phyloP scores from a whole-genome alignment of 2,888 invertebrate genomes.

The Seira ritae region DNA sequence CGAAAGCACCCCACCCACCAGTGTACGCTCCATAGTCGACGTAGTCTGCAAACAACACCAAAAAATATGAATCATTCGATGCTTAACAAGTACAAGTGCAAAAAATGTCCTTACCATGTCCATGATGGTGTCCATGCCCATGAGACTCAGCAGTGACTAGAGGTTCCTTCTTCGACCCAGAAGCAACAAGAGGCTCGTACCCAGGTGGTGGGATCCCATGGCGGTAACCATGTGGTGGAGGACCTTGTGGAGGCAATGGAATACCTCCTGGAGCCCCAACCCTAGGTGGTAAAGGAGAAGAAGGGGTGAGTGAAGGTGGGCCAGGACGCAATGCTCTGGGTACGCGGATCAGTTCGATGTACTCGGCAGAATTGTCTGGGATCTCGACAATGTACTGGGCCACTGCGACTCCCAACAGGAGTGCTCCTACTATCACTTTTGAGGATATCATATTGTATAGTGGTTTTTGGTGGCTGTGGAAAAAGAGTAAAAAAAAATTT shows the following conservation, averaged over 20 bases:
- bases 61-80: no score
- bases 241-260: slow-evolving; percentile 8
- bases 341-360: slow-evolving; percentile 36
- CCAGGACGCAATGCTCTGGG: background rate
- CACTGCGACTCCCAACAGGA: slow-evolving; percentile 36
- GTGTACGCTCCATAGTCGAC: slow-evolving; percentile 74
- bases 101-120: no score
- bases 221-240: background rate
- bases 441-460: background rate
- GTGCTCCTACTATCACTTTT: slow-evolving; percentile 20
- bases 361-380: slow-evolving; percentile 16
- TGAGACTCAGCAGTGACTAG: slow-evolving; percentile 62
- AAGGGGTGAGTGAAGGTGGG: slow-evolving; percentile 8
- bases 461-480: background rate
- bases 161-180: slow-evolving; percentile 62
- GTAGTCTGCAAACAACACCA: no score
- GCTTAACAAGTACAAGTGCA: slow-evolving; percentile 53
- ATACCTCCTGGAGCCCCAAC: slow-evolving; percentile 30
- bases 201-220: background rate
- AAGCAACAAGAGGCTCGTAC: slow-evolving; percentile 36
- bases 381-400: slow-evolving; percentile 39
- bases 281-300: background rate
- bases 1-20: slow-evolving; percentile 74
- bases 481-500: background rate
- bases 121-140: slow-evolving; percentile 62